Evolutionary conservation across 2,113 vertebrate species (phyloP).

Genomic region (Istiophorus platypterus): DNA sequence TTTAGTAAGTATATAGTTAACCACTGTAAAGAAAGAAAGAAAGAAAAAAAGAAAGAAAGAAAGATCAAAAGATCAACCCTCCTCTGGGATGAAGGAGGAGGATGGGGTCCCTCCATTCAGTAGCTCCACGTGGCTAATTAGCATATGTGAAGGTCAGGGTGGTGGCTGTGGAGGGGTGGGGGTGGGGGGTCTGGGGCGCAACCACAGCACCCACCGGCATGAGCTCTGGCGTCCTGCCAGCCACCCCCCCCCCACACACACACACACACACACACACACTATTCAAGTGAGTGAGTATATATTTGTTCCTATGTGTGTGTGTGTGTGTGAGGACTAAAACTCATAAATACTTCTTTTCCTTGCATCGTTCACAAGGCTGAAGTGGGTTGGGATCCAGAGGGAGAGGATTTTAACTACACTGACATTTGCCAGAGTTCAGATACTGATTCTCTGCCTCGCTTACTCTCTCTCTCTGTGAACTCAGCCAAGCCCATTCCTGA

Average conservation of each 20-base stretch:
- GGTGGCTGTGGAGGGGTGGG: conserved; percentile 75
- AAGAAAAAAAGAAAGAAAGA: not conserved
- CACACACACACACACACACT: conserved; percentile 40
- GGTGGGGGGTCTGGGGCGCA: conserved; percentile 80
- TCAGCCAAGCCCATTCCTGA: conserved; percentile 59
- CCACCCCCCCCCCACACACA: conserved; percentile 60
- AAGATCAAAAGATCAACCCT: conserved; percentile 52
- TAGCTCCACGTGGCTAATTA: conserved; percentile 93
- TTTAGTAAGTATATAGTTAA: conserved; percentile 14
- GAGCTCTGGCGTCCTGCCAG: conserved; percentile 86
- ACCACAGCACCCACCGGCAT: conserved; percentile 74
- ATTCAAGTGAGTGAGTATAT: conserved; percentile 80
- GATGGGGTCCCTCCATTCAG: conserved; percentile 78
- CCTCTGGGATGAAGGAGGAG: conserved; percentile 76
- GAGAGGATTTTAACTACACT: conserved; percentile 63
- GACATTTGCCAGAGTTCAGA: conserved; percentile 76
- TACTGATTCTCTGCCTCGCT: conserved; percentile 37
- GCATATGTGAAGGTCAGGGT: conserved; percentile 92
- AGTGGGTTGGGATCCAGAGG: conserved; percentile 42
- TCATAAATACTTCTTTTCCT: conserved; percentile 59
- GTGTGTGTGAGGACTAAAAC: conserved; percentile 20
- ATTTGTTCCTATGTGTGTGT: conserved; percentile 5
- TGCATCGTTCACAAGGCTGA: conserved; percentile 37
- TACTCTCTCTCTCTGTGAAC: conserved; percentile 42
- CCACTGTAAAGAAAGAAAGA: not conserved